Evolutionary conservation across 2,888 invertebrate species (phyloP).

Genomic region (Anticlea derivata): DNA sequence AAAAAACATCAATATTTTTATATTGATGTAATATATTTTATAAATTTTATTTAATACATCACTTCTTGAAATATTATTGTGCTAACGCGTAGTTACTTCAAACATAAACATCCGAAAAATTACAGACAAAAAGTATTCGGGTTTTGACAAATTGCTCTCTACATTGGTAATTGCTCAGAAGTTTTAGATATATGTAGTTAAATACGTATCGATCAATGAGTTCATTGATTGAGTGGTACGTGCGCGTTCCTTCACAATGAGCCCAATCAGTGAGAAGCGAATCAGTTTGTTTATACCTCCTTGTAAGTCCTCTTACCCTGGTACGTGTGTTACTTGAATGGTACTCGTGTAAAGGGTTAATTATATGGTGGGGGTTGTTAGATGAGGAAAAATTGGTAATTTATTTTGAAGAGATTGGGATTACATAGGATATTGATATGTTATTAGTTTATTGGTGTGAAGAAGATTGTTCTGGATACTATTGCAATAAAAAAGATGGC

Average conservation of each 20-base stretch:
- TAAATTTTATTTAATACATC: too few relatives aligned
- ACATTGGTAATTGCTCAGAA: neutral
- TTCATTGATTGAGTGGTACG: slow-evolving; percentile 61
- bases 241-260: slow-evolving; percentile 59
- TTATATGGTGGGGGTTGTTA: slow-evolving; percentile 21
- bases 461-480: neutral
- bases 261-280: slow-evolving; percentile 62
- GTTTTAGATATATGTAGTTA: slow-evolving; percentile 24
- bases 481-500: too few relatives aligned
- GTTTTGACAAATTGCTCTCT: too few relatives aligned
- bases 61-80: too few relatives aligned
- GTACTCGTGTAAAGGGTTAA: slow-evolving; percentile 31
- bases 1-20: too few relatives aligned
- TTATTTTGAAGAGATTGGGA: slow-evolving; percentile 8
- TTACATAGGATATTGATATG: slow-evolving; percentile 6
- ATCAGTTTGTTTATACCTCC: slow-evolving; percentile 48
- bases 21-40: too few relatives aligned
- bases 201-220: slow-evolving; percentile 53
- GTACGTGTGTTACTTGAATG: slow-evolving; percentile 33
- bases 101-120: too few relatives aligned
- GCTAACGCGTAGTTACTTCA: too few relatives aligned
- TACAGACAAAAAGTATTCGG: too few relatives aligned
- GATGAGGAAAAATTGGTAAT: slow-evolving; percentile 13
- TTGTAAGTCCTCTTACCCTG: slow-evolving; percentile 35
- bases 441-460: neutral